phyloP scores from a whole-genome alignment of 2,113 vertebrate genomes.

The Zapus hudsonius region DNA sequence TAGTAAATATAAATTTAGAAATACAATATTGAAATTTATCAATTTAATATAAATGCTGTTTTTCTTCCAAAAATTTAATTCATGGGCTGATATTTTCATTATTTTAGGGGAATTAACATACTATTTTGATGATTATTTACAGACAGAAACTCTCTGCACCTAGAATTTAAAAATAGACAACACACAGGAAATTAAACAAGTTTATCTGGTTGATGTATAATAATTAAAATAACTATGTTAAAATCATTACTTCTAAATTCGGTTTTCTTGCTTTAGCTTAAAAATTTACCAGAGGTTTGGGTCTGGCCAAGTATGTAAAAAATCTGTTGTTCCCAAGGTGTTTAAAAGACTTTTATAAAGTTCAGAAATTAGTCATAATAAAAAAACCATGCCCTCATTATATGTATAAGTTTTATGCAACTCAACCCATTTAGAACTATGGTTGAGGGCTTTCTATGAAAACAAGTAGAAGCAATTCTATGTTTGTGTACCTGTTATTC shows the following conservation, averaged over 20 bases:
- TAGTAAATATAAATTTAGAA: neutral
- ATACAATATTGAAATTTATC: neutral
- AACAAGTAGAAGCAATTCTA: too few relatives aligned
- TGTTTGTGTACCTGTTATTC: neutral
- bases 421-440: neutral
- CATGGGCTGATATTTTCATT: neutral
- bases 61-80: neutral
- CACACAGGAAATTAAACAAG: neutral
- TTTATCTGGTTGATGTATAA: neutral
- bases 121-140: neutral
- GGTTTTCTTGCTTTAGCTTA: too few relatives aligned
- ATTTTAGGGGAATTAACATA: neutral
- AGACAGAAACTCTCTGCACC: neutral
- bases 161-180: neutral
- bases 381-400: too few relatives aligned
- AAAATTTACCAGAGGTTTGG: too few relatives aligned
- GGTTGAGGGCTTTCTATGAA: neutral
- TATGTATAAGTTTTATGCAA: neutral
- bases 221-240: too few relatives aligned
- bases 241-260: too few relatives aligned
- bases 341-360: neutral
- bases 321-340: neutral
- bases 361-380: neutral
- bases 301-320: neutral
- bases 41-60: neutral